Conservation (phyloP, 1,140 invertebrate genomes). For the Pseudomyrmex pallidus region DNA sequence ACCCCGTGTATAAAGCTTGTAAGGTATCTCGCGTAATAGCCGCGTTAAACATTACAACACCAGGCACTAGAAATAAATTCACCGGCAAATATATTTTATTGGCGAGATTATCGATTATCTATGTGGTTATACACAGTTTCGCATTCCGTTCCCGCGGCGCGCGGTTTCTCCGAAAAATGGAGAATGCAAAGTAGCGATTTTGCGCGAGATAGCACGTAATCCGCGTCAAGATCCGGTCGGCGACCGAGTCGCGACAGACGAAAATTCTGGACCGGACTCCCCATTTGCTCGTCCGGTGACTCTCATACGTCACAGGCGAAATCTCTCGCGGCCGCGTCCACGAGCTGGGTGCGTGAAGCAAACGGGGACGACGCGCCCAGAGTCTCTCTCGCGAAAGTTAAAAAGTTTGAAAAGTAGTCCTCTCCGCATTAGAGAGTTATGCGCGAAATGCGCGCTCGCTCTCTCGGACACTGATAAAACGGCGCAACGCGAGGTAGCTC, state of each 20-base stretch:
- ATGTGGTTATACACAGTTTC: too few species aligned
- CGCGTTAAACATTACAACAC: not conserved
- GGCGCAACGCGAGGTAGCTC: conserved; percentile 64
- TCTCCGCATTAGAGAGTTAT: conserved; percentile 72
- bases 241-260: conserved; percentile 60
- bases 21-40: not conserved
- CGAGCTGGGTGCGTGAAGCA: conserved; percentile 28
- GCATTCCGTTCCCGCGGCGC: not conserved
- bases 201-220: conserved; percentile 56
- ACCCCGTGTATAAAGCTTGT: conserved; percentile 44
- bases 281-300: conserved; percentile 60
- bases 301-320: conserved; percentile 69
- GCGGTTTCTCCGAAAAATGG: conserved; percentile 42
- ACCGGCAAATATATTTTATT: not conserved
- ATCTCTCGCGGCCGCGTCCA: conserved; percentile 39
- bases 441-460: conserved; percentile 63
- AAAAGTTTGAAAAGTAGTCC: conserved; percentile 79
- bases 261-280: conserved; percentile 64
- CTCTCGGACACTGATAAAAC: conserved; percentile 75
- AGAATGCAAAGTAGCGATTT: conserved; percentile 65
- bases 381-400: conserved; percentile 57
- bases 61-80: not conserved
- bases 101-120: too few species aligned
- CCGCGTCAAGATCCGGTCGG: conserved; percentile 64
- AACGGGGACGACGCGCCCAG: conserved; percentile 15